Percentiles rank a stretch among this genome's conserved stretches.
phyloP scores from a whole-genome alignment of 2,888 invertebrate genomes.

The Buathra laborator region DNA sequence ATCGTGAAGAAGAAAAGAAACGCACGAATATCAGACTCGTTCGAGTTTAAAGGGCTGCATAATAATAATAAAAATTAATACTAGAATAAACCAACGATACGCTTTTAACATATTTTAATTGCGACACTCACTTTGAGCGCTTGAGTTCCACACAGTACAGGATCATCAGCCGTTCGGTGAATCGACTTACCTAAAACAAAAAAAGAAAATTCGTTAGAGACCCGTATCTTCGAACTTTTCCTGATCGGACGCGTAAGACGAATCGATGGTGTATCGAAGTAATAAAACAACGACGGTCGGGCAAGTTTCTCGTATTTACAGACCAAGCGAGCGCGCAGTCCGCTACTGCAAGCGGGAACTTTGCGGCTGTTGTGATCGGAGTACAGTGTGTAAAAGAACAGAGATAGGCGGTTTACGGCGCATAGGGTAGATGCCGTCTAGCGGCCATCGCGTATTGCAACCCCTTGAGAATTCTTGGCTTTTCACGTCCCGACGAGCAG shows the following conservation, averaged over 20 bases:
- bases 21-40: no score
- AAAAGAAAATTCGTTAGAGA: conserved; percentile 41
- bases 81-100: no score
- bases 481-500: conserved; percentile 46
- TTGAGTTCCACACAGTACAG: neutral
- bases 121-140: conserved; percentile 20
- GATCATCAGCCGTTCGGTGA: conserved; percentile 19
- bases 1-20: no score
- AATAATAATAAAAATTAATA: no score
- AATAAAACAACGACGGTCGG: conserved; percentile 73
- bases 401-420: conserved; percentile 54
- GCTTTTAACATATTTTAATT: conserved; percentile 3
- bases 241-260: neutral
- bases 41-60: no score
- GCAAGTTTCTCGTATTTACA: conserved; percentile 70
- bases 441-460: conserved; percentile 48
- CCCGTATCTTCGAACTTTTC: neutral
- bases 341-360: conserved; percentile 75
- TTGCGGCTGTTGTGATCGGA: conserved; percentile 50
- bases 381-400: conserved; percentile 43
- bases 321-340: conserved; percentile 66
- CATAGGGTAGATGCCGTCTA: conserved; percentile 23
- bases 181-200: conserved; percentile 54
- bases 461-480: conserved; percentile 62
- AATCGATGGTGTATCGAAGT: conserved; percentile 70